These are phyloP conservation scores for Pangasius macronema DNA, from an alignment of 2,797 vertebrate genomes.

Conservation along the genomic window DNA sequence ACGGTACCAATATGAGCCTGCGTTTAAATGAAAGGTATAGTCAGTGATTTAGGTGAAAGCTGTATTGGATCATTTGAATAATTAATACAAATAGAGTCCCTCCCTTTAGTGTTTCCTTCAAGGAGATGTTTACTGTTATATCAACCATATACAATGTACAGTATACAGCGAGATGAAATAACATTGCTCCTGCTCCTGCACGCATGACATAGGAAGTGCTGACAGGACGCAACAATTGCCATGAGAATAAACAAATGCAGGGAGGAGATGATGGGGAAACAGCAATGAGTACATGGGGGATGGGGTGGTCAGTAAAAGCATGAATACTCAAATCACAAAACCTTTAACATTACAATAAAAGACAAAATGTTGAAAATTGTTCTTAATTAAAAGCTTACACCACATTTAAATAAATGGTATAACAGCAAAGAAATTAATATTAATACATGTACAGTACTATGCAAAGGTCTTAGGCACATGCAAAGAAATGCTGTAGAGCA, in stretches of 20 bases:
- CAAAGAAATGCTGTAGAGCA: no score
- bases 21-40: neutral
- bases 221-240: neutral
- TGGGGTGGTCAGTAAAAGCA: neutral
- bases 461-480: no score
- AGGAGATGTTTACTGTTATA: neutral
- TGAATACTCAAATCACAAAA: neutral
- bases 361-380: neutral
- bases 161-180: neutral
- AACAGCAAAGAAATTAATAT: neutral
- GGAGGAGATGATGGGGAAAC: neutral
- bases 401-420: neutral
- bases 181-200: neutral
- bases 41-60: neutral
- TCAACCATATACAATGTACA: neutral
- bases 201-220: neutral
- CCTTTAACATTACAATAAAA: neutral
- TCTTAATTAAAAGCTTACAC: neutral
- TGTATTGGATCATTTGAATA: neutral
- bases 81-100: neutral
- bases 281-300: neutral
- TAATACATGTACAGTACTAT: neutral
- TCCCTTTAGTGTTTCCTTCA: neutral
- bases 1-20: neutral
- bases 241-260: neutral